phyloP scores from a whole-genome alignment of 2,888 invertebrate genomes.

The Agonopterix arenella region DNA sequence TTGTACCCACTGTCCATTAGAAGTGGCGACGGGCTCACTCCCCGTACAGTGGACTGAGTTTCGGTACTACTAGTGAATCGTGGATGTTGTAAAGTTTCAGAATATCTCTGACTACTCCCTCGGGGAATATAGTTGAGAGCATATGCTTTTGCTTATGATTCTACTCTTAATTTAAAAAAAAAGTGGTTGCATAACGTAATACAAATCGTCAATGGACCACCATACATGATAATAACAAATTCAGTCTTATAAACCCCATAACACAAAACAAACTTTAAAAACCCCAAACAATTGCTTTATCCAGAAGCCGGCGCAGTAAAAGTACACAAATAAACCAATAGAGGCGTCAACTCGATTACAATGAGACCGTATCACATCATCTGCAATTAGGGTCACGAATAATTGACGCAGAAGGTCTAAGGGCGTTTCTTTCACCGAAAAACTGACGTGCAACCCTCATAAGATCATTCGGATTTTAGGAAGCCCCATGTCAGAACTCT shows the following conservation, averaged over 20 bases:
- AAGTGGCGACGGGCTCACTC: too few relatives aligned
- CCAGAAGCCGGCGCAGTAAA: conserved; percentile 27
- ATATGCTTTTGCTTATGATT: too few relatives aligned
- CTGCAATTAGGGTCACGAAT: conserved; percentile 73
- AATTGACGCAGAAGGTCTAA: conserved; percentile 69
- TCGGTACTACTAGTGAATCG: too few relatives aligned
- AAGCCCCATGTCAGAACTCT: too few relatives aligned
- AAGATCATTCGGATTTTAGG: conserved; percentile 9
- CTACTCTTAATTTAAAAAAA: too few relatives aligned
- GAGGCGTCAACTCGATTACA: conserved; percentile 59
- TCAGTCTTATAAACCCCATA: conserved; percentile 37
- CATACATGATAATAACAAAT: conserved; percentile 10
- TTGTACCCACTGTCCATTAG: too few relatives aligned
- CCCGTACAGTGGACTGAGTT: too few relatives aligned
- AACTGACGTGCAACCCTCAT: conserved; percentile 62
- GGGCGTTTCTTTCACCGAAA: conserved; percentile 54
- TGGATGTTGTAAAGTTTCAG: too few relatives aligned
- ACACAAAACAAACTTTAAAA: conserved; percentile 41
- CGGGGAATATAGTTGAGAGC: too few relatives aligned
- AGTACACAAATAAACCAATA: conserved; percentile 58
- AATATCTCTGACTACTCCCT: too few relatives aligned
- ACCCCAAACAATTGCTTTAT: conserved; percentile 43
- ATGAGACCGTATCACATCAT: conserved; percentile 66
- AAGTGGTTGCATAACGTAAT: conserved; percentile 24
- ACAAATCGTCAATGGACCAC: conserved; percentile 23